Evolutionary conservation across 2,888 invertebrate genomes (phyloP), one percentile per base, ranked within the genome.

Genomic region (Tethea ocularis): DNA sequence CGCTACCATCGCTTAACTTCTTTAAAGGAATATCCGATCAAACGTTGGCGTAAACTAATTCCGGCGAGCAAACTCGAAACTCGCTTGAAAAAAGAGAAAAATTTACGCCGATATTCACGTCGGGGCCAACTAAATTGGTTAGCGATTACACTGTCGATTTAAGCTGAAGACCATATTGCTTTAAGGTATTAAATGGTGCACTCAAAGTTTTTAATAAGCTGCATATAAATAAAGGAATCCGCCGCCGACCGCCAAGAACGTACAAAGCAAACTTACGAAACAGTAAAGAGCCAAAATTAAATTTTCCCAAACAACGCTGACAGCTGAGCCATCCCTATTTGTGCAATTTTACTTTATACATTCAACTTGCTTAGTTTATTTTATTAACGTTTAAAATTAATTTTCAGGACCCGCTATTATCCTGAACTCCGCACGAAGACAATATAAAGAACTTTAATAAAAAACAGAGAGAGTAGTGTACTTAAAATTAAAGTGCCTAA

Each of bases 11-110:
- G 78, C 77, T 86, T 85, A 86, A 89, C 86, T 84, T 87, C 86
- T 87, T 91, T 87, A 90, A 86, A 86, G 87, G 89, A 89, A 89
- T 92, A 89, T 86, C 87, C 86, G 87, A 92, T 92, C 88, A 91
- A 92, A 91, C 88, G 87, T 82, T 75, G 83, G 78, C 80, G 90
- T 87, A 91, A 91, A 93, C 93, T 90, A 91, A 93, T 92, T 91
- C 82, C 88, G 78, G 65, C 73, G 85, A 86, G 90, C 86, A 89
- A 92, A 92, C 90, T 90, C 81, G 77, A 81, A 87, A 85, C 86
- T 86, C 83, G 73, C 71, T 84, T 82, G 81, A 89, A 87, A 83
- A 78, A 76, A 70, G 77, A 85, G 86, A 87, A 88, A 82, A 64
- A 70, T 71, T 59, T 66, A 68, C 61, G 66, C 81, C 82, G 80